Percentiles rank a stretch among this genome's conserved stretches.
These are phyloP conservation scores for Charina bottae DNA, from an alignment of 2,113 vertebrate genomes.

Conservation along the genomic window DNA sequence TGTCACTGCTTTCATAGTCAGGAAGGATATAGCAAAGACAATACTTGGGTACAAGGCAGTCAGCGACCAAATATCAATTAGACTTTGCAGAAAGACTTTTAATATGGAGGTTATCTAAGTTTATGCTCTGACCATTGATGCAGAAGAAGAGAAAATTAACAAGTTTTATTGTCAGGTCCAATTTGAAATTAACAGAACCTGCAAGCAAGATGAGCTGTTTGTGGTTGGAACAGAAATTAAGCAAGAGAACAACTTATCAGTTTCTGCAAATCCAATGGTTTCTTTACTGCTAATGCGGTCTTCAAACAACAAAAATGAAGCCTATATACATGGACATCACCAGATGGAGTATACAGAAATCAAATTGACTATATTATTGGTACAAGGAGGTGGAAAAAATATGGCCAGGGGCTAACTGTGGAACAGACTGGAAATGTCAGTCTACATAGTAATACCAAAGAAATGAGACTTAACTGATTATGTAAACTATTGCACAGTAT, in stretches of 20 bases:
- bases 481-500: neutral
- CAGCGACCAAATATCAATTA: neutral
- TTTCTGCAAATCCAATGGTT: neutral
- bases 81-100: neutral
- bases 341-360: neutral
- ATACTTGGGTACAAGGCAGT: neutral
- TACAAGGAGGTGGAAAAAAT: neutral
- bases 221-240: neutral
- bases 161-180: neutral
- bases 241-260: neutral
- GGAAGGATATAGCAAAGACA: neutral
- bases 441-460: neutral
- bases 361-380: neutral
- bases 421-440: neutral
- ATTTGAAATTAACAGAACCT: neutral
- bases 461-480: neutral
- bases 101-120: too few species aligned
- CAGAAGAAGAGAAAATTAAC: neutral
- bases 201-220: neutral
- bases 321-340: neutral
- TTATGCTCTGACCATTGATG: neutral
- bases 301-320: neutral
- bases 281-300: neutral
- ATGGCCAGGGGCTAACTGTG: neutral
- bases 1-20: neutral